These are phyloP conservation scores for Drosophila kikkawai DNA, from an alignment of 1,140 invertebrate genomes.

Conservation along the genomic window DNA sequence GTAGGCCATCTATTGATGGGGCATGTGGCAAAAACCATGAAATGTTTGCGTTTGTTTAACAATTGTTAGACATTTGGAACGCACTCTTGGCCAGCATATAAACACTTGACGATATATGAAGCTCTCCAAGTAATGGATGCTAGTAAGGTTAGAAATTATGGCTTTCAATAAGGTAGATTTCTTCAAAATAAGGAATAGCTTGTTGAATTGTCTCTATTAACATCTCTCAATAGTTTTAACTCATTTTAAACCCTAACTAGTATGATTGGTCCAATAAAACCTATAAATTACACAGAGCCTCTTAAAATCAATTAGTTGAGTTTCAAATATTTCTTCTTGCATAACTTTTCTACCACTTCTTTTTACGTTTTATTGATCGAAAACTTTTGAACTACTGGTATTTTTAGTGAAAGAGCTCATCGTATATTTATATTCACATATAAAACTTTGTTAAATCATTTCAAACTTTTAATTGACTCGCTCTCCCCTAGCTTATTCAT, in stretches of 20 bases:
- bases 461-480: constrained; percentile 33
- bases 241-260: background rate
- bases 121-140: background rate
- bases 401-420: background rate
- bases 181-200: background rate
- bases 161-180: background rate
- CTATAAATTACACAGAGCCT: background rate
- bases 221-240: background rate
- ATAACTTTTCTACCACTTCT: background rate
- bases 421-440: background rate
- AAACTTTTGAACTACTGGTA: background rate
- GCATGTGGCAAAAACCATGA: constrained; percentile 28
- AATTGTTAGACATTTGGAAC: constrained; percentile 42
- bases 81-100: constrained; percentile 2
- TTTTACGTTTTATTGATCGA: constrained; percentile 8
- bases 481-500: constrained; percentile 6
- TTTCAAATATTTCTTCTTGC: background rate
- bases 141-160: background rate
- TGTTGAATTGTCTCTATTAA: too few species aligned
- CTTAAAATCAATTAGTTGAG: background rate
- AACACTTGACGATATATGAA: constrained; percentile 5
- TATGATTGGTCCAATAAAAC: background rate
- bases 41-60: constrained; percentile 44
- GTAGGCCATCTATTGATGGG: constrained; percentile 1
- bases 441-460: background rate